Evolutionary conservation across 2,797 vertebrate genomes (phyloP), one percentile per base, ranked within the genome.

Genomic region (Morus bassanus): DNA sequence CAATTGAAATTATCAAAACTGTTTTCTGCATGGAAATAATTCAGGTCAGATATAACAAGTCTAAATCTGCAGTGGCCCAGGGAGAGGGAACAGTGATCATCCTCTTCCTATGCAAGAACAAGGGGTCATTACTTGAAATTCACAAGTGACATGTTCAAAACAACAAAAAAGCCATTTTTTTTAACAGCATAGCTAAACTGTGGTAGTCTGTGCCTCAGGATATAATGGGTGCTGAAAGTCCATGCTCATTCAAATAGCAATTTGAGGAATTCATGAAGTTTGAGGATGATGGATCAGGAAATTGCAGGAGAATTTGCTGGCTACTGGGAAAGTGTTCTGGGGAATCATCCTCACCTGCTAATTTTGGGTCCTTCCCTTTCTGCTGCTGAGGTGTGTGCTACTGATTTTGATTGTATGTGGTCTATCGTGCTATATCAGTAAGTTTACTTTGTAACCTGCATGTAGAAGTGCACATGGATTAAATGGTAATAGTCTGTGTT

Each of bases 371-470:
- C 28, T 56, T 43, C 2, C 2, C 0, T 24, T 64, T 50, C 73
- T 10, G 22, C 53, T 72, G 11, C 39, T 65, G 53, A 45, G 24
- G 7, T 33, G 8, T 39, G 19, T 8, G 46, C 22, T 59, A 2
- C 14, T 1, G 9, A 27, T 54, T 63, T 4, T 1, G 4, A 4
- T 9, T 33, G 11, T 13, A 3, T 24, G 23, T 24, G 37, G 15
- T 39, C 6, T 74, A 0, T 33, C 43, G 60, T 65, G 27, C 46
- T 53, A 0, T 45, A 19, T 59, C 39, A 65, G 54, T 33, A 18
- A 24, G 51, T 30, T 63, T 17, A 6, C 31, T 48, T 70, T 67
- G 57, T 50, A 31, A 60, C 33, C 43, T 13, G 22, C 16, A 3
- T 11, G 6, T 31, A 7, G 11, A 43, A 50, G 33, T 7, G 25